Conservation (phyloP, 1,140 invertebrate genomes). For the Conus ventricosus region DNA sequence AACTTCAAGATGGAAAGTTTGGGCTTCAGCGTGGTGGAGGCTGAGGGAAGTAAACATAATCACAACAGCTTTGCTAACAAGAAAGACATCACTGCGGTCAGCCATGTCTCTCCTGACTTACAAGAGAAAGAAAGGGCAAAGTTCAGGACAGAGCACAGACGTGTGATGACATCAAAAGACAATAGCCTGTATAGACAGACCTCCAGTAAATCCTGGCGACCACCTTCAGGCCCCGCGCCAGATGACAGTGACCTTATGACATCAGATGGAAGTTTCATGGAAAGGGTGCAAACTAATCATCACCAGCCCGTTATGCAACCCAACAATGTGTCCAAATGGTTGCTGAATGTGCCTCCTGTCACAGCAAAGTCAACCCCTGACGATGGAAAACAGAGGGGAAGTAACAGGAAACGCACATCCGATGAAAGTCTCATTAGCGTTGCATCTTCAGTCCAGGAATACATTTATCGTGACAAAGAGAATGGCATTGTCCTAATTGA, state of each 20-base stretch:
- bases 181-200: background rate
- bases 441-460: slow-evolving; percentile 50
- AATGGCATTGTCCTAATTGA: slow-evolving; percentile 63
- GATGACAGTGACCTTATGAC: slow-evolving; percentile 44
- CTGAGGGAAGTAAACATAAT: background rate
- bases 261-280: slow-evolving; percentile 45
- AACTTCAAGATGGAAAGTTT: background rate
- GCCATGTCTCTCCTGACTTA: background rate
- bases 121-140: background rate
- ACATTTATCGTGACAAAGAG: slow-evolving; percentile 65
- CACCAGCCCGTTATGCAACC: background rate
- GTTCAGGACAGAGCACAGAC: background rate
- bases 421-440: slow-evolving; percentile 44
- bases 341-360: background rate
- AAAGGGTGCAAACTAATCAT: background rate
- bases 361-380: background rate
- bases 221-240: slow-evolving; percentile 16
- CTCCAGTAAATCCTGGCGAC: slow-evolving; percentile 12
- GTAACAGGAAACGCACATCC: slow-evolving; percentile 24
- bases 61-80: background rate
- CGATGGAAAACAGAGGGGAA: background rate
- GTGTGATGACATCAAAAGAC: background rate
- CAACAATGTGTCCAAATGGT: slow-evolving; percentile 27
- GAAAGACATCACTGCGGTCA: background rate
- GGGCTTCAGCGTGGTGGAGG: background rate